Percentiles rank a stretch among this genome's conserved stretches.
These are phyloP conservation scores for Antechinus stuartii DNA, from an alignment of 2,113 vertebrate species.

Conservation along the genomic window DNA sequence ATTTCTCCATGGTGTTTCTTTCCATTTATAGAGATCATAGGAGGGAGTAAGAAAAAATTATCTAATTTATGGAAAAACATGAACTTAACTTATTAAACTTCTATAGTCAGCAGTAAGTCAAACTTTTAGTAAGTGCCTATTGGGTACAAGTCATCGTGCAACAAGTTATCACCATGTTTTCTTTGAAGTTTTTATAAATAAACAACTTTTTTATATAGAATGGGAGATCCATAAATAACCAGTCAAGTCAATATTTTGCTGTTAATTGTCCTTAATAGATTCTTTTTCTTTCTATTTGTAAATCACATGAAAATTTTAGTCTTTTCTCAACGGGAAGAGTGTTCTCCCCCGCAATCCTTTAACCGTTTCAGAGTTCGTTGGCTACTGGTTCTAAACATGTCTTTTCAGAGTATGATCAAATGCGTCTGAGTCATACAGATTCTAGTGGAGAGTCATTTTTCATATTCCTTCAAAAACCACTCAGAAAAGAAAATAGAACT, in stretches of 20 bases:
- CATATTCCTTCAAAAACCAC: conserved; percentile 42
- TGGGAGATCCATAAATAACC: not conserved
- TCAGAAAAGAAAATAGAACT: conserved; percentile 22
- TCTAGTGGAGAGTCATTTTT: conserved; percentile 21
- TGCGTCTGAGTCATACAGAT: conserved; percentile 34
- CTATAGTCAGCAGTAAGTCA: not conserved
- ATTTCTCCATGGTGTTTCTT: not conserved
- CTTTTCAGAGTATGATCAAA: conserved; percentile 31
- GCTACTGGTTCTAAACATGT: conserved; percentile 16
- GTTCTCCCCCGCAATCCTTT: conserved; percentile 46
- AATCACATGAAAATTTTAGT: not conserved
- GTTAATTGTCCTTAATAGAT: not conserved
- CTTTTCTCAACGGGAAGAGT: not conserved
- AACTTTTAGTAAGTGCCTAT: not conserved
- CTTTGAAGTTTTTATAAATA: not conserved
- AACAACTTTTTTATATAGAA: not conserved
- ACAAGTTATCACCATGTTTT: not conserved
- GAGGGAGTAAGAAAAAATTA: not conserved
- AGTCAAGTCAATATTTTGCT: not conserved
- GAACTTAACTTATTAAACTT: not conserved
- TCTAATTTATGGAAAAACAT: not conserved
- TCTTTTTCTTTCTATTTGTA: not conserved
- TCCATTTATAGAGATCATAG: not conserved
- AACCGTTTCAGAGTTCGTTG: not conserved
- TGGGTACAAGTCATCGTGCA: not conserved